Evolutionary conservation across 2,797 vertebrate genomes (phyloP), one percentile per base, ranked within the genome.

Genomic region (Chaunax sp.): DNA sequence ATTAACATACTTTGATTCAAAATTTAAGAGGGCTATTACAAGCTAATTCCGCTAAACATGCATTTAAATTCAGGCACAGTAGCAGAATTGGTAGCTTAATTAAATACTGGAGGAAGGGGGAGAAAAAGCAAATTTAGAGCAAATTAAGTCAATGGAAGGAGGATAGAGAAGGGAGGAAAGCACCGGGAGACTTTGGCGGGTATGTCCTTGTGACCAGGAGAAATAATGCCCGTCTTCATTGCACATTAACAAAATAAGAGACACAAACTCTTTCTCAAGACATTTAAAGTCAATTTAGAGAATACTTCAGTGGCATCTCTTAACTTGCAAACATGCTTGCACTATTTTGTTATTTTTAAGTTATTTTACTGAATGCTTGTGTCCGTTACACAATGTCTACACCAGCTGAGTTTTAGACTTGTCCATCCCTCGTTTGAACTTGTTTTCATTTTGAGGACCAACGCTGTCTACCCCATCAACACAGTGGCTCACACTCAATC

Each of bases 31-130:
- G 62, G 41, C 69, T 61, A 84, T 89, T 87, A 81, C 50, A 35
- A 70, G 64, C 70, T 83, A 75, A 74, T 90, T 89, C 67, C 63
- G 53, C 75, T 72, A 79, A 87, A 85, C 75, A 81, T 50, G 26
- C 66, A 65, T 83, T 85, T 78, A 72, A 78, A 83, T 72, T 81
- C 61, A 44, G 64, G 69, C 69, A 66, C 77, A 74, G 73, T 43
- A 53, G 74, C 41, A 65, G 45, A 87, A 82, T 74, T 82, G 79
- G 85, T 77, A 69, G 61, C 69, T 74, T 84, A 69, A 87, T 84
- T 88, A 87, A 82, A 82, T 57, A 62, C 41, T 57, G 18, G 33
- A 22, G 68, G 51, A 18, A 41, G 62, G 60, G 45, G 50, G 19
- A 15, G 23, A 61, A 60, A 35, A 11, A n/a, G n/a, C 1, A 18